Conservation (phyloP, 2,113 vertebrate species). For the western clawed frog (Xenopus tropicalis) region UCB_Xtro_10.0 CM004444.2:100164501-100165000, state of each 20-base stretch:
- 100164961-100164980: too few species aligned
- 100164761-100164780: slow-evolving; percentile 15
- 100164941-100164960: too few species aligned
- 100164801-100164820: slow-evolving; percentile 43
- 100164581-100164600: slow-evolving; percentile 26
- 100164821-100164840: slow-evolving; percentile 44
- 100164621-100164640: slow-evolving; percentile 10
- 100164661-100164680: slow-evolving; percentile 27
- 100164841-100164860: slow-evolving; percentile 44
- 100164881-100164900: slow-evolving; percentile 27
- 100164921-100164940: too few species aligned
- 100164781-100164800: slow-evolving; percentile 25
- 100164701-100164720: slow-evolving; percentile 5
- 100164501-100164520: slow-evolving; percentile 26
- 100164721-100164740: slow-evolving; percentile 9
- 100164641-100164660: slow-evolving; percentile 8
- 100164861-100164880: slow-evolving; percentile 46
- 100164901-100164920: slow-evolving; percentile 5
- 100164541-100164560: slow-evolving; percentile 18
- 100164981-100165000: too few species aligned
- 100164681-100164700: slow-evolving; percentile 8
- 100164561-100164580: slow-evolving; percentile 16
- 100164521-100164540: slow-evolving; percentile 12
- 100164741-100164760: slow-evolving; percentile 29
- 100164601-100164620: slow-evolving; percentile 2